A percentile compares a stretch with the other conserved stretches of the same genome.
Conservation (phyloP, 2,797 vertebrate species). For the Leptatherina wallacei region DNA sequence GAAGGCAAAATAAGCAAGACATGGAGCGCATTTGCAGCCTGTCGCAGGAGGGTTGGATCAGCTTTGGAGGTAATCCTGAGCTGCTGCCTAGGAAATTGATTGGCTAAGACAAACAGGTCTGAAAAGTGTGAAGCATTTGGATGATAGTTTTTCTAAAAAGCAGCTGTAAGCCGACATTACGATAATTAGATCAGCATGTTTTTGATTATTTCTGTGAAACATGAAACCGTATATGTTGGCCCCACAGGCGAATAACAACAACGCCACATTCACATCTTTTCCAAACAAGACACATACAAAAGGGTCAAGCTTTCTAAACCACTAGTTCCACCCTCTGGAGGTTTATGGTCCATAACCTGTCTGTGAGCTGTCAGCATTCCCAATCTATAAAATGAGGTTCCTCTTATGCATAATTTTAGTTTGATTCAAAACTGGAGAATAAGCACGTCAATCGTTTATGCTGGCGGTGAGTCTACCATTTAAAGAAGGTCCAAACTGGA, state of each 20-base stretch:
- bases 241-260: slow-evolving; percentile 43
- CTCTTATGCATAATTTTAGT: background rate
- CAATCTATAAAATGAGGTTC: background rate
- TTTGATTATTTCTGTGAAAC: slow-evolving; percentile 67
- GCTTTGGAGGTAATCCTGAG: slow-evolving; percentile 69
- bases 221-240: slow-evolving; percentile 39
- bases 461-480: background rate
- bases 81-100: slow-evolving; percentile 77
- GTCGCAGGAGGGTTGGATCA: slow-evolving; percentile 38
- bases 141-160: slow-evolving; percentile 65
- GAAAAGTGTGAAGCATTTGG: slow-evolving; percentile 41
- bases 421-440: background rate
- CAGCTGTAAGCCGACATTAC: slow-evolving; percentile 58
- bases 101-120: slow-evolving; percentile 75
- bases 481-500: background rate
- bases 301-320: slow-evolving; percentile 27
- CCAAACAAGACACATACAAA: slow-evolving; percentile 35
- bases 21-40: slow-evolving; percentile 20
- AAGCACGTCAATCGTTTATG: background rate
- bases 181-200: slow-evolving; percentile 77
- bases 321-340: slow-evolving; percentile 10
- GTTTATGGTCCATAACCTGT: background rate
- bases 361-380: background rate
- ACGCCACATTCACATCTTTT: slow-evolving; percentile 50
- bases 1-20: slow-evolving; percentile 76